Conservation (phyloP, 1,140 invertebrate species). For the Andrena cerasifolii region DNA sequence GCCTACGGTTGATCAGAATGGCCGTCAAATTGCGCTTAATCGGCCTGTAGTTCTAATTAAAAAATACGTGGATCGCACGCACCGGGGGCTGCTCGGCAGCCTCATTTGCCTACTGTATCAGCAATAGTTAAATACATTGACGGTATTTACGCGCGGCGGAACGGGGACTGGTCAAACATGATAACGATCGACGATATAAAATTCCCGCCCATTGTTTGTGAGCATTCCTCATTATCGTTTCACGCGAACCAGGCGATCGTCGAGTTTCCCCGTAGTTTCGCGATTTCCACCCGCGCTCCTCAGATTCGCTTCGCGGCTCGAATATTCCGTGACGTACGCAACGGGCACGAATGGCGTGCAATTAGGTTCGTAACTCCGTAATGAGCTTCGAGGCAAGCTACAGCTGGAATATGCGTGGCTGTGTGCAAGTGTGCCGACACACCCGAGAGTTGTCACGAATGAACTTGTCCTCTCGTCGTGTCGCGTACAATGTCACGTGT, state of each 20-base stretch:
- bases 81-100: conserved; percentile 25
- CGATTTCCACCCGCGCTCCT: background rate
- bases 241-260: background rate
- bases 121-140: conserved; percentile 50
- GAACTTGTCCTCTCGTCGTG: conserved; percentile 24
- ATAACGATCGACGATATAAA: background rate
- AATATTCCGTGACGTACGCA: conserved; percentile 15
- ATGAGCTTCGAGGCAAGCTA: conserved; percentile 24
- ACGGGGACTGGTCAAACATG: background rate
- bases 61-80: conserved; percentile 56
- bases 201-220: too few species aligned
- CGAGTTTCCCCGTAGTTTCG: background rate
- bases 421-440: background rate
- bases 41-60: conserved; percentile 60
- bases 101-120: conserved; percentile 55
- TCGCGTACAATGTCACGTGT: conserved; percentile 23
- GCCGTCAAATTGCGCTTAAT: conserved; percentile 67
- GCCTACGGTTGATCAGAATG: conserved; percentile 56
- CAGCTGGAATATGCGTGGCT: background rate
- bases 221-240: too few species aligned
- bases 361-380: conserved; percentile 28
- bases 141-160: conserved; percentile 20
- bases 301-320: background rate
- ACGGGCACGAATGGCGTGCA: conserved; percentile 11
- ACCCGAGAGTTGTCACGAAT: conserved; percentile 31